phyloP scores from a whole-genome alignment of 2,888 invertebrate species.

The Hermaeophaga mercurialis region DNA sequence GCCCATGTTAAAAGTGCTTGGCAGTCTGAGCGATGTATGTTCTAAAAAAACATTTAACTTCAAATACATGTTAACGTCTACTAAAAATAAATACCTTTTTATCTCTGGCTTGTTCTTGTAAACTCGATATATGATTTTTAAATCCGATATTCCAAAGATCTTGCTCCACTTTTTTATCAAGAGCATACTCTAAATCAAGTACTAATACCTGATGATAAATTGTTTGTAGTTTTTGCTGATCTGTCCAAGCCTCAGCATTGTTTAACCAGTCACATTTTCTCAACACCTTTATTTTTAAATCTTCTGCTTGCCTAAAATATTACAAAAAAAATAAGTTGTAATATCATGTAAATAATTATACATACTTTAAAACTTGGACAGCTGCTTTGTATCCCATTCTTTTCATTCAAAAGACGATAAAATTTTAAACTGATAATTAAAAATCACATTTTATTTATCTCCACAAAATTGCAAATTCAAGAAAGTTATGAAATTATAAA shows the following conservation, averaged over 20 bases:
- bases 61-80: not conserved
- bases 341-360: conserved; percentile 28
- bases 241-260: conserved; percentile 54
- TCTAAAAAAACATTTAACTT: conserved; percentile 58
- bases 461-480: conserved; percentile 2
- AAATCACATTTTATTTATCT: conserved; percentile 25
- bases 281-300: conserved; percentile 71
- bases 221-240: conserved; percentile 62
- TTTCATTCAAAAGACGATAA: conserved; percentile 21
- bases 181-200: conserved; percentile 81
- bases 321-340: conserved; percentile 8
- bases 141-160: conserved; percentile 89
- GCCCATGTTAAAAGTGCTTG: conserved; percentile 81
- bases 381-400: conserved; percentile 76
- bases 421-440: conserved; percentile 4
- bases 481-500: conserved; percentile 4
- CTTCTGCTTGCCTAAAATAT: conserved; percentile 71
- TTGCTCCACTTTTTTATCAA: conserved; percentile 88
- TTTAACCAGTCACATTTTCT: conserved; percentile 62
- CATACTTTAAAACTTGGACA: conserved; percentile 75
- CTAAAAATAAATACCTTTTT: conserved; percentile 66
- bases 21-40: conserved; percentile 73
- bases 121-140: conserved; percentile 81
- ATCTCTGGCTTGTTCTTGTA: conserved; percentile 79
- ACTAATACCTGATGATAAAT: conserved; percentile 75